phyloP scores from a whole-genome alignment of 2,888 invertebrate genomes.

The Pimpla rufipes region DNA sequence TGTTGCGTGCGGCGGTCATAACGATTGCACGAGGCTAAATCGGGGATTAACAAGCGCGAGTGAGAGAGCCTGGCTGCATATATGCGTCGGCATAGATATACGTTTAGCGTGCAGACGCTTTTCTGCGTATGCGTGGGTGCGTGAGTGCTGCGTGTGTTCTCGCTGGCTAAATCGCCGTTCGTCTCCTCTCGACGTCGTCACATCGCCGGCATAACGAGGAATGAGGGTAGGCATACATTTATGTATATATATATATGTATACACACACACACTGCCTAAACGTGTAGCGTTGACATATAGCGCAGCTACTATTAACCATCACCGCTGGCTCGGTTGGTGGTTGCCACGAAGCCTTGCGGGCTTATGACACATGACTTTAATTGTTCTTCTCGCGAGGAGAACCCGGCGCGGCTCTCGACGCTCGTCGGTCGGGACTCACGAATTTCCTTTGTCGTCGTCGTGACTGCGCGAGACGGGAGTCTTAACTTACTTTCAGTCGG shows the following conservation, averaged over 20 bases:
- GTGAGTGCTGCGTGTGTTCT: constrained; percentile 51
- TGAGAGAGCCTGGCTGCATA: constrained; percentile 37
- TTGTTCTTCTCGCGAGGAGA: constrained; percentile 20
- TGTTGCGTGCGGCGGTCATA: background rate
- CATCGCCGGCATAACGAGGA: constrained; percentile 68
- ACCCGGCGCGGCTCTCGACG: background rate
- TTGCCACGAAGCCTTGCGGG: background rate
- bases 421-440: background rate
- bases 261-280: background rate
- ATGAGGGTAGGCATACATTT: constrained; percentile 63
- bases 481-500: too few relatives aligned
- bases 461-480: too few relatives aligned
- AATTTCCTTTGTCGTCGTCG: too few relatives aligned
- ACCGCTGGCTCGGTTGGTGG: background rate
- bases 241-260: background rate
- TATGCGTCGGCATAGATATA: constrained; percentile 61
- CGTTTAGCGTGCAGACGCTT: constrained; percentile 62
- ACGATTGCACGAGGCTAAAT: background rate
- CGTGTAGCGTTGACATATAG: background rate
- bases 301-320: background rate
- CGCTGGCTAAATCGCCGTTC: constrained; percentile 66
- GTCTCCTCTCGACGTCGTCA: constrained; percentile 67
- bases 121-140: constrained; percentile 64
- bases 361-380: constrained; percentile 40
- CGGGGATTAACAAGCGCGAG: constrained; percentile 21